phyloP scores from a whole-genome alignment of 1,140 invertebrate species.

The Olivierus martensii region DNA sequence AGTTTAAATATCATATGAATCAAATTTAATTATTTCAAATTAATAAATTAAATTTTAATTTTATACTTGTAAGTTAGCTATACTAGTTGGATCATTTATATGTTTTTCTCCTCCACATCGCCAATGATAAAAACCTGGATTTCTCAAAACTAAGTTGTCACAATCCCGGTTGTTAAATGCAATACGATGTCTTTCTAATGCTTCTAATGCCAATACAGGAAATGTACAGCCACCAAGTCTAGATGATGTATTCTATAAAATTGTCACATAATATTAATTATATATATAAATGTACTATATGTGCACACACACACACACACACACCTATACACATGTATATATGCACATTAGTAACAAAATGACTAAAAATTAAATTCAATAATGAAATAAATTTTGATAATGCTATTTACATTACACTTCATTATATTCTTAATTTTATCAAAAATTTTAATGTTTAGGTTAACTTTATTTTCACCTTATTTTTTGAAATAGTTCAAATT shows the following conservation, averaged over 20 bases:
- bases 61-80: conserved; percentile 61
- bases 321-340: no score
- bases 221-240: conserved; percentile 88
- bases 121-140: conserved; percentile 94
- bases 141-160: conserved; percentile 65
- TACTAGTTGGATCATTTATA: conserved; percentile 88
- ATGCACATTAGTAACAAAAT: no score
- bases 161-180: conserved; percentile 52
- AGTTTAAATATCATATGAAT: not conserved
- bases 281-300: no score
- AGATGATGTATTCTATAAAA: conserved; percentile 64
- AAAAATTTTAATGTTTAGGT: no score
- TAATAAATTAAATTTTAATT: not conserved
- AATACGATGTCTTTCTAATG: conserved; percentile 62
- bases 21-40: not conserved
- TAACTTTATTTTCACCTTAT: no score
- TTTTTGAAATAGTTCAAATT: no score
- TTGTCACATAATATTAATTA: no score
- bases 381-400: no score
- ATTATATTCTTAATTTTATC: no score
- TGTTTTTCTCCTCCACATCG: conserved; percentile 93
- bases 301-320: no score
- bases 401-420: no score
- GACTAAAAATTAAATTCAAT: no score
- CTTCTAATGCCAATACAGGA: conserved; percentile 76